Base-by-base conservation (phyloP, 2,888 invertebrate species). In the Platycheirus albimanus region DNA sequence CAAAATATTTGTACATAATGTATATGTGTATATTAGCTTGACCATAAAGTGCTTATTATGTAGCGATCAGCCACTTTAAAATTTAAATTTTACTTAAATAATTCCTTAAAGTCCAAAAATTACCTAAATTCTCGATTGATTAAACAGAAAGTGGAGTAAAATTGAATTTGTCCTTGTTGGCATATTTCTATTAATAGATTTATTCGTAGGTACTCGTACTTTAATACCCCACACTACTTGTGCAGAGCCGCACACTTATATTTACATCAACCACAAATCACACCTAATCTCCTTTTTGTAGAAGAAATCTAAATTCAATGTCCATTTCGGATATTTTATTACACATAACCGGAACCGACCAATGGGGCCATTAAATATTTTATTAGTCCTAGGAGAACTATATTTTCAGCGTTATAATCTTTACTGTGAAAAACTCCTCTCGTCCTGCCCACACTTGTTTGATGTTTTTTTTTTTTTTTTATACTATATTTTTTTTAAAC, bases 371-470 rank as follows among this genome's bases (percentile, higher is more conserved):
- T 84, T 84, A 84, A 84, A 84, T 84, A 84, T 79, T 84, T 84
- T 84, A 84, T 84, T 79, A 84, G 84, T 77, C 84, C 84, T 84
- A 52, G 52, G 84, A 84, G 84, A 79, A 84, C 84, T 79, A 84
- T 84, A 79, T 75, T 84, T 84, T 84, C 79, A 79, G 70, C 61
- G 69, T 66, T 74, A 75, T 84, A 79, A 84, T 79, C 84, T 84
- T 75, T 67, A 63, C 58, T 38, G 72, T 63, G 38, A 38, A 56
- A n/a, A 47, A 58, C 61, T 30, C 77, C 67, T 49, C 43, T 20
- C 30, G 36, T 24, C 24, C 58, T 69, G 33, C 71, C 49, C 54
- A 15, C 67, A 33, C 56, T 30, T 11, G 41, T 43, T 61, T 15
- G n/a, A 13, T 30, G 0, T 38, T 38, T 41, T 56, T 19, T 56